phyloP scores from a whole-genome alignment of 2,113 vertebrate genomes.

The Smithornis capensis region DNA sequence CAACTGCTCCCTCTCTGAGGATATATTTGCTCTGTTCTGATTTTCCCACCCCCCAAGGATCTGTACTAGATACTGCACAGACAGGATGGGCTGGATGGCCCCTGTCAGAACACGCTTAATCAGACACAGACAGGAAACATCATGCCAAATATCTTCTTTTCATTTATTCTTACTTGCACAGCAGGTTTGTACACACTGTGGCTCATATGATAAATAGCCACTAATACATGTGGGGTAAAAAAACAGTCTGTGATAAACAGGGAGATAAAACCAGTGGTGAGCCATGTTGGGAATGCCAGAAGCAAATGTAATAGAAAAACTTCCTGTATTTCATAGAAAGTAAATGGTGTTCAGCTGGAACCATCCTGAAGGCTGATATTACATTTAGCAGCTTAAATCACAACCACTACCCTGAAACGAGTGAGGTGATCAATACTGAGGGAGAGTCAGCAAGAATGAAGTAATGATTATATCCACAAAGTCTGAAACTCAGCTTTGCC shows the following conservation, averaged over 20 bases:
- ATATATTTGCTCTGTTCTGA: constrained; percentile 39
- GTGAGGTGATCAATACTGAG: not conserved
- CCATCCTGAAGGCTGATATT: not conserved
- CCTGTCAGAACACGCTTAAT: not conserved
- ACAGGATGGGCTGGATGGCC: not conserved
- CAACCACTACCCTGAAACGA: not conserved
- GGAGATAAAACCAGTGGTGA: not conserved
- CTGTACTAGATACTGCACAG: constrained; percentile 28
- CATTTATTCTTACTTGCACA: not conserved
- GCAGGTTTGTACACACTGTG: not conserved
- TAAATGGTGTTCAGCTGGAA: not conserved
- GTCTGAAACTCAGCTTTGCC: not conserved
- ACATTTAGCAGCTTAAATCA: not conserved
- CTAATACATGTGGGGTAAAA: not conserved
- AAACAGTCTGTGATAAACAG: not conserved
- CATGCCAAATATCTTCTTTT: not conserved
- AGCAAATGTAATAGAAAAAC: not conserved
- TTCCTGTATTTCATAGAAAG: not conserved
- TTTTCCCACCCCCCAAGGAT: constrained; percentile 27
- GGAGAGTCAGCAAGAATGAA: not conserved
- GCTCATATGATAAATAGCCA: not conserved
- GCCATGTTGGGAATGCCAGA: not conserved
- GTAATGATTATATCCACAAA: not conserved
- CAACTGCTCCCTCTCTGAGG: not conserved
- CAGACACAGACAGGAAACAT: not conserved